Evolutionary conservation across 2,113 vertebrate genomes (phyloP).

Genomic region (Chionomys nivalis): DNA sequence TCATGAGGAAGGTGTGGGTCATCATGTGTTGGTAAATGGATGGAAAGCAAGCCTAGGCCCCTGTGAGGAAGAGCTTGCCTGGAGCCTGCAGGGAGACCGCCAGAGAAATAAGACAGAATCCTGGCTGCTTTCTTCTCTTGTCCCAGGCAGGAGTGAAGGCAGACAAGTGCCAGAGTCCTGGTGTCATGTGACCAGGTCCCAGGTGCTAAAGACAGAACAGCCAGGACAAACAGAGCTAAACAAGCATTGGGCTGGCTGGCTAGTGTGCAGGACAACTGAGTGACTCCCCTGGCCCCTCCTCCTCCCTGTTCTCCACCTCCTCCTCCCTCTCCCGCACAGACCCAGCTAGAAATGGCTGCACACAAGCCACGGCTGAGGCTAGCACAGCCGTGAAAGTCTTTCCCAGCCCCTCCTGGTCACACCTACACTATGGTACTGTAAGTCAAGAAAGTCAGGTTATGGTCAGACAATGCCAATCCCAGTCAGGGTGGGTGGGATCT

Average conservation of each 20-base stretch:
- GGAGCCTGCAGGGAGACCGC: background rate
- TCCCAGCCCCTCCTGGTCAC: background rate
- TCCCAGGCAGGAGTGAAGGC: background rate
- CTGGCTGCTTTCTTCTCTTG: background rate
- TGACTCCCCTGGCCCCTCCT: background rate
- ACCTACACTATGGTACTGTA: background rate
- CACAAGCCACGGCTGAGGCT: background rate
- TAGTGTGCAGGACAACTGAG: background rate
- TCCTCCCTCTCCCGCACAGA: background rate
- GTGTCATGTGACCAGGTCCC: background rate
- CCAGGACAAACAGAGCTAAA: background rate
- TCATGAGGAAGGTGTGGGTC: background rate
- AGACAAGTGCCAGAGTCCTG: background rate
- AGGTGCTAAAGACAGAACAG: background rate
- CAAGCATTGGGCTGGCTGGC: background rate
- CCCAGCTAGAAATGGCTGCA: background rate
- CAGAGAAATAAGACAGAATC: background rate
- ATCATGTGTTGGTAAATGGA: background rate
- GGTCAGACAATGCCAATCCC: background rate
- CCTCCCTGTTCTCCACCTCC: too few relatives aligned
- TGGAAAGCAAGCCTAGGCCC: background rate
- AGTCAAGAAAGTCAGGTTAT: background rate
- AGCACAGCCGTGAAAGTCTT: background rate
- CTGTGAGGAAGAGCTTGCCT: background rate
- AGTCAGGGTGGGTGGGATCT: background rate